These are phyloP conservation scores for Tachina grossa DNA, from an alignment of 2,888 invertebrate species.

Conservation along the genomic window DNA sequence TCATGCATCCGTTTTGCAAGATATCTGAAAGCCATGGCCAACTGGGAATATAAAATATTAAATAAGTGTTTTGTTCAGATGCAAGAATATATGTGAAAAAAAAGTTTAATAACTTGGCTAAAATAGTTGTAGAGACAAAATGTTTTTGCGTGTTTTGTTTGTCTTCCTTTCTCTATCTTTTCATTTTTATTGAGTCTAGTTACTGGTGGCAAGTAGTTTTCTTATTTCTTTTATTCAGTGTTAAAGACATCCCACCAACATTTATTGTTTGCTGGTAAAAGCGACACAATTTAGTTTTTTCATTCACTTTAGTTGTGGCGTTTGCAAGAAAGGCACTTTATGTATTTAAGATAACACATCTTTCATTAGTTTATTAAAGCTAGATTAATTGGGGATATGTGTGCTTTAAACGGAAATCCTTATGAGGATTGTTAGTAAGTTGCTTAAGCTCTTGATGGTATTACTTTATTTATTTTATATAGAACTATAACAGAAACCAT, in stretches of 20 bases:
- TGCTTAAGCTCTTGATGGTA: neutral
- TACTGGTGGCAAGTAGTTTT: conserved; percentile 8
- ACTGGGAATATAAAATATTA: conserved; percentile 7
- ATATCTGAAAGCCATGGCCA: no score
- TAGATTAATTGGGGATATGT: neutral
- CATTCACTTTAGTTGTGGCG: neutral
- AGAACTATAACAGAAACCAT: no score
- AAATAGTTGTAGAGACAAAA: neutral
- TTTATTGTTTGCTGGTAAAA: conserved; percentile 3
- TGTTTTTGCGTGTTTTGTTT: neutral
- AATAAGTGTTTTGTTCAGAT: neutral
- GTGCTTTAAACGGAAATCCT: neutral
- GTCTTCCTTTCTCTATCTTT: neutral
- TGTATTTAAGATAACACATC: neutral
- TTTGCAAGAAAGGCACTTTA: neutral
- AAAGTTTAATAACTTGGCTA: conserved; percentile 24
- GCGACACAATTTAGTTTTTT: neutral
- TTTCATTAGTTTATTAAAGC: conserved; percentile 9
- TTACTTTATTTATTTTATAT: neutral
- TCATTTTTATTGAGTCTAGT: neutral
- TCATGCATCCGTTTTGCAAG: no score
- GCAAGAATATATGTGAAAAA: neutral
- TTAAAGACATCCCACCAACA: conserved; percentile 20
- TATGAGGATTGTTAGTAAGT: neutral
- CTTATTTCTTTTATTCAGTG: neutral